Conservation (phyloP, 23 tunicate genomes). For the Styela clava region DNA sequence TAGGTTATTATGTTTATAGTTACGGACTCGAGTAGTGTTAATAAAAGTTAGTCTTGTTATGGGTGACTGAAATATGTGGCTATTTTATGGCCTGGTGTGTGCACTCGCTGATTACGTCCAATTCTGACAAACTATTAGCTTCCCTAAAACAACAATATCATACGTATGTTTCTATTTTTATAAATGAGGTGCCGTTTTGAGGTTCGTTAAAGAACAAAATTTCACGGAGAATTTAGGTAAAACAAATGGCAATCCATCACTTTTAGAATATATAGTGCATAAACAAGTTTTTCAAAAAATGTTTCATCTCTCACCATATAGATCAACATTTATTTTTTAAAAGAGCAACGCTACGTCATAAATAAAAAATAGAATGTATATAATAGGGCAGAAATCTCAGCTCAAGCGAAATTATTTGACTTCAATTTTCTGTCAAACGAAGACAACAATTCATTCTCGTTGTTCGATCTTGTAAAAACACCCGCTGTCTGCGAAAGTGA, state of each 20-base stretch:
- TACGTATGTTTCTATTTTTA: background rate
- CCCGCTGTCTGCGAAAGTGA: too few species aligned
- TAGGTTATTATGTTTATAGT: too few species aligned
- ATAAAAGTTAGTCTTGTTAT: too few species aligned
- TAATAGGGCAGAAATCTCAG: background rate
- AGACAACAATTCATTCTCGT: background rate
- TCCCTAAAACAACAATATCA: background rate
- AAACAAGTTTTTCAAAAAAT: too few species aligned
- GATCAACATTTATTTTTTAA: too few species aligned
- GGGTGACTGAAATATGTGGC: too few species aligned
- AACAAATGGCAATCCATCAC: background rate
- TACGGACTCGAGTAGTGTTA: too few species aligned
- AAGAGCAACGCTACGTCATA: background rate
- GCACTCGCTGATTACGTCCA: background rate
- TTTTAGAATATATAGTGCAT: too few species aligned
- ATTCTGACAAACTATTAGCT: background rate
- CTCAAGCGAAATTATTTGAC: background rate
- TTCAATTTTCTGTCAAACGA: background rate
- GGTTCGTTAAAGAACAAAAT: background rate
- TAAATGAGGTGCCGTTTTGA: background rate
- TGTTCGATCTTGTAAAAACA: background rate
- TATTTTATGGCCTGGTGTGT: background rate
- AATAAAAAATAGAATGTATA: background rate
- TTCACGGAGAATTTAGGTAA: background rate
- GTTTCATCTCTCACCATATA: too few species aligned